Conservation (phyloP, 2,797 vertebrate genomes). For the Anomalospiza imberbis region DNA sequence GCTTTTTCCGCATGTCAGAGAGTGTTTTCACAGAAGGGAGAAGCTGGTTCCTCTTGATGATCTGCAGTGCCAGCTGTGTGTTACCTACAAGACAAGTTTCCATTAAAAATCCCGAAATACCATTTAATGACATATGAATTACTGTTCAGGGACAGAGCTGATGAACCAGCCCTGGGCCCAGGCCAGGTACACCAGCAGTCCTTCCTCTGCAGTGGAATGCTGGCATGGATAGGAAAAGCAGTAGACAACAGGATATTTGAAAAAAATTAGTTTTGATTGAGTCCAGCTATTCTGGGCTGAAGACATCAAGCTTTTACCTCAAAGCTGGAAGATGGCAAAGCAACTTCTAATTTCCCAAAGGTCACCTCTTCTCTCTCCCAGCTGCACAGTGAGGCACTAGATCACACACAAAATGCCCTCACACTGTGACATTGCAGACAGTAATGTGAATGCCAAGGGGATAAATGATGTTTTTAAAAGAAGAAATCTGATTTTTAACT, state of each 20-base stretch:
- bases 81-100: constrained; percentile 80
- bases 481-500: background rate
- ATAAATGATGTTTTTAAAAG: background rate
- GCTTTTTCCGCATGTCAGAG: constrained; percentile 88
- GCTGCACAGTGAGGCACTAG: background rate
- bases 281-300: background rate
- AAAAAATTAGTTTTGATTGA: background rate
- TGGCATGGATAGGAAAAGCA: background rate
- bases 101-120: background rate
- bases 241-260: background rate
- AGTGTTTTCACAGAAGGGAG: constrained; percentile 84
- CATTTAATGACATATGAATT: background rate
- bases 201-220: background rate
- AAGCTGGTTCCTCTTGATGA: constrained; percentile 98
- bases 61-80: constrained; percentile 96
- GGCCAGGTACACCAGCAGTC: fast-evolving
- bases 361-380: background rate
- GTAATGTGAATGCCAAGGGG: background rate
- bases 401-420: background rate
- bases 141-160: background rate
- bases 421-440: background rate
- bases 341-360: background rate
- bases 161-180: background rate
- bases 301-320: background rate
- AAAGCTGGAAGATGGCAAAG: background rate